Percentiles rank a stretch among this genome's conserved stretches.
Conservation (phyloP, 2,113 vertebrate genomes). For the Prionailurus bengalensis region DNA sequence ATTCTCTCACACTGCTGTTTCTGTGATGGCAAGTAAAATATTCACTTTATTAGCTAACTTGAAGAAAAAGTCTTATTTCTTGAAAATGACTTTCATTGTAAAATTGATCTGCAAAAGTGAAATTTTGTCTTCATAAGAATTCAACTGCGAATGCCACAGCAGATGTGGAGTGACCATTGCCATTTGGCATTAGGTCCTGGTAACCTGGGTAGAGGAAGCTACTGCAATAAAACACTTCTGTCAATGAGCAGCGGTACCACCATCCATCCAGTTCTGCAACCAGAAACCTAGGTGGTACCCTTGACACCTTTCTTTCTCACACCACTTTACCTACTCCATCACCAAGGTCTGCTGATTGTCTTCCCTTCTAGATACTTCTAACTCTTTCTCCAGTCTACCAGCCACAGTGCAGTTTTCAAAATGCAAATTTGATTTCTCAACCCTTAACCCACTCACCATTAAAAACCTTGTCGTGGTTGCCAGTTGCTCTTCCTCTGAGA, state of each 20-base stretch:
- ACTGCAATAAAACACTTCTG: not conserved
- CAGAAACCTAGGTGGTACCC: not conserved
- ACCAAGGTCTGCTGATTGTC: not conserved
- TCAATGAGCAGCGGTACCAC: too few species aligned
- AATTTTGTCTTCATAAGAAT: not conserved
- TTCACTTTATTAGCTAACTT: not conserved
- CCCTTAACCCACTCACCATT: not conserved
- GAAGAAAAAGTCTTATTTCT: not conserved
- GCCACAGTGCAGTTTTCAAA: conserved; percentile 6
- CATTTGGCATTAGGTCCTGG: not conserved
- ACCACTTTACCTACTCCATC: not conserved
- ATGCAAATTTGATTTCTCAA: not conserved
- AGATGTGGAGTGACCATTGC: not conserved
- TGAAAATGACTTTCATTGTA: conserved; percentile 20
- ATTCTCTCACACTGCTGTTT: conserved; percentile 5
- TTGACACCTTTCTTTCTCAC: not conserved
- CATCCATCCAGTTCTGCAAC: not conserved
- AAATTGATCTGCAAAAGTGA: conserved; percentile 1
- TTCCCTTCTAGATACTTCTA: not conserved
- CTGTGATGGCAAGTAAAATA: not conserved
- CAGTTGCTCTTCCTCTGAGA: conserved; percentile 8
- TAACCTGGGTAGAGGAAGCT: not conserved
- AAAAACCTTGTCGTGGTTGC: not conserved
- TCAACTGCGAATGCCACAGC: not conserved
- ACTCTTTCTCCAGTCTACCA: not conserved